Evolutionary conservation across 2,888 invertebrate species (phyloP).

Genomic region (Leucophenga montana): DNA sequence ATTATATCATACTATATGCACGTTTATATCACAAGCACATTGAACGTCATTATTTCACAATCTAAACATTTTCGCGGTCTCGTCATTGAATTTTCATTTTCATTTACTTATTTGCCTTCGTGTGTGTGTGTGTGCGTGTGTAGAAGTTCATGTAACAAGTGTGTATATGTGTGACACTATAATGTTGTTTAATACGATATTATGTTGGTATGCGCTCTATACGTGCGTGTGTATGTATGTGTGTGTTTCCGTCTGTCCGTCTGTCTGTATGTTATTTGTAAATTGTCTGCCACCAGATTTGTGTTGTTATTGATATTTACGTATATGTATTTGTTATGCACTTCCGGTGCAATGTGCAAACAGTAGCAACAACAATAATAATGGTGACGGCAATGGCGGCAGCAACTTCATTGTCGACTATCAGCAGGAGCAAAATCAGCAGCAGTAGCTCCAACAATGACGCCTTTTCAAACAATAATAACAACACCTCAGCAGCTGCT

Average conservation of each 20-base stretch:
- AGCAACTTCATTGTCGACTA: conserved; percentile 10
- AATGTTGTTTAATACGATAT: no score
- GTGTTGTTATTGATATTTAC: conserved; percentile 26
- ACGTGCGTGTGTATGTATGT: not conserved
- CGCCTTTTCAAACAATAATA: conserved; percentile 14
- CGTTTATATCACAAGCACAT: no score
- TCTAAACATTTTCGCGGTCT: conserved; percentile 57
- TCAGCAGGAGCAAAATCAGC: not conserved
- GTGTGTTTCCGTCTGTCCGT: not conserved
- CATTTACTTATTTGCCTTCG: conserved; percentile 42
- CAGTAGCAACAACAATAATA: conserved; percentile 36
- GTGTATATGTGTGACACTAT: not conserved
- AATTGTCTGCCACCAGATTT: conserved; percentile 23
- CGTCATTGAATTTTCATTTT: conserved; percentile 54
- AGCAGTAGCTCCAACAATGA: conserved; percentile 2
- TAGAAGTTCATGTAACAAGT: not conserved
- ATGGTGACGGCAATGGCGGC: not conserved
- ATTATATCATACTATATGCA: no score
- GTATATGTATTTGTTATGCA: conserved; percentile 21
- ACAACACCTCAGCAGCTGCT: conserved; percentile 9
- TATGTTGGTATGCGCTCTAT: no score
- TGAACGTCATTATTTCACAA: conserved; percentile 54
- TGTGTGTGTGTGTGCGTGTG: not conserved
- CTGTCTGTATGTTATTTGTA: not conserved
- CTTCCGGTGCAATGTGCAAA: conserved; percentile 24